phyloP scores from a whole-genome alignment of 1,140 invertebrate species.

The Muscidifurax raptorellus region DNA sequence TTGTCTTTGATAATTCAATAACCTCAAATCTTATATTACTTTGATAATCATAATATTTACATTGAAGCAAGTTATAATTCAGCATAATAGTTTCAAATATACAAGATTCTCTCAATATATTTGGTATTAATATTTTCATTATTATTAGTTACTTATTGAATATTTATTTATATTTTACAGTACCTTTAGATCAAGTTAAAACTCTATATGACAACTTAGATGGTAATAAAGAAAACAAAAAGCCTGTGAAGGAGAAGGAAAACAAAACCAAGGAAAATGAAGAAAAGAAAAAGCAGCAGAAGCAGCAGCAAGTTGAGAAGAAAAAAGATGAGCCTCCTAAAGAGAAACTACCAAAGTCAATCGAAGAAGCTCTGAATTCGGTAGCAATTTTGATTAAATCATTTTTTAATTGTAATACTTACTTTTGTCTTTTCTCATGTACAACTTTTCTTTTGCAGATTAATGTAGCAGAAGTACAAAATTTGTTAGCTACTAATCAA shows the following conservation, averaged over 20 bases:
- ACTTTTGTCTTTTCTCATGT: neutral
- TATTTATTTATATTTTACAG: conserved; percentile 62
- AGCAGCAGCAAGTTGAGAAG: conserved; percentile 63
- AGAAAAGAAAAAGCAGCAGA: conserved; percentile 72
- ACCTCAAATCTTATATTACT: too few species aligned
- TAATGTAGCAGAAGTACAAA: conserved; percentile 76
- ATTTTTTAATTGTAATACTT: neutral
- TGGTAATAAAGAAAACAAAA: conserved; percentile 72
- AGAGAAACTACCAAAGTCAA: conserved; percentile 79
- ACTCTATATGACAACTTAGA: conserved; percentile 73
- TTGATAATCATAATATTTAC: too few species aligned
- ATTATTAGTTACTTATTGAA: conserved; percentile 37
- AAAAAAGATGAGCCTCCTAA: conserved; percentile 70
- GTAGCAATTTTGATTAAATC: conserved; percentile 67
- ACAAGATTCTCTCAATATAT: too few species aligned
- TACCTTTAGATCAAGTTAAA: conserved; percentile 74
- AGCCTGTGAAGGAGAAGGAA: conserved; percentile 68
- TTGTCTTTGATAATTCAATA: too few species aligned
- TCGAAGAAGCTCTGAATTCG: conserved; percentile 80
- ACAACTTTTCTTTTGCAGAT: conserved; percentile 74
- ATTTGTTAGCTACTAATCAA: conserved; percentile 76
- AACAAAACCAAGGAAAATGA: conserved; percentile 73
- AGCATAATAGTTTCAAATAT: too few species aligned
- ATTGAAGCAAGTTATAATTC: too few species aligned
- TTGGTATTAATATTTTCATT: too few species aligned